Evolutionary conservation across 2,888 invertebrate species (phyloP).

Genomic region (Drosophila neotestacea): DNA sequence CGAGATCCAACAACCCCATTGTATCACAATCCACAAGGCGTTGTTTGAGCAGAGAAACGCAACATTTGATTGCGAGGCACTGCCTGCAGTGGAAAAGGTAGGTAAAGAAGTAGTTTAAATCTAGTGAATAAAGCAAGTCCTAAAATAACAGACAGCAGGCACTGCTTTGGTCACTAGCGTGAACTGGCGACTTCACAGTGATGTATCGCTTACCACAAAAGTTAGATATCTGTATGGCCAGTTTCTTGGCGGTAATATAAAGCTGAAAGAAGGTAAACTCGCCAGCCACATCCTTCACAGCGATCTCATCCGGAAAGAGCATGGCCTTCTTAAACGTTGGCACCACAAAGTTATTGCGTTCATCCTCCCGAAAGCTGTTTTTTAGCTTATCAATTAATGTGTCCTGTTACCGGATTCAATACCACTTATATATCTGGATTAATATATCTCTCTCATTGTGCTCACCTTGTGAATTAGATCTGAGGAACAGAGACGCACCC

Average conservation of each 20-base stretch:
- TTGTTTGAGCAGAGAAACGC: slow-evolving; percentile 93
- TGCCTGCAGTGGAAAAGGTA: slow-evolving; percentile 83
- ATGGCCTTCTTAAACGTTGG: slow-evolving; percentile 90
- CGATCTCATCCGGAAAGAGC: slow-evolving; percentile 88
- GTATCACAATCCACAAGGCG: slow-evolving; percentile 91
- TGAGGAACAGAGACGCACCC: slow-evolving; percentile 57
- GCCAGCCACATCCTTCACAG: slow-evolving; percentile 90
- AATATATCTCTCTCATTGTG: neutral
- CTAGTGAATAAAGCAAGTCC: too few relatives aligned
- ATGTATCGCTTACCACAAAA: slow-evolving; percentile 82
- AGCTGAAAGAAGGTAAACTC: slow-evolving; percentile 91
- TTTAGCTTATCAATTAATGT: slow-evolving; percentile 59
- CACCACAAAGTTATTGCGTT: slow-evolving; percentile 86
- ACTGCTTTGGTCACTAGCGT: too few relatives aligned
- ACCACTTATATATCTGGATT: neutral
- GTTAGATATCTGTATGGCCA: slow-evolving; percentile 88
- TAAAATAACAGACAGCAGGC: too few relatives aligned
- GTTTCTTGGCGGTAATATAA: slow-evolving; percentile 88
- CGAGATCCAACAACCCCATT: slow-evolving; percentile 96
- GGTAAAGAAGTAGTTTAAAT: too few relatives aligned
- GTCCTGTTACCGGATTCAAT: slow-evolving; percentile 42
- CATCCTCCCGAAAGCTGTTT: slow-evolving; percentile 59
- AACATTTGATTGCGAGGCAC: slow-evolving; percentile 88
- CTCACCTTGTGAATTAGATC: slow-evolving; percentile 61
- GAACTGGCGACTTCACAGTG: too few relatives aligned